Conservation (phyloP, 2,113 vertebrate species). For the Hippolais icterina region DNA sequence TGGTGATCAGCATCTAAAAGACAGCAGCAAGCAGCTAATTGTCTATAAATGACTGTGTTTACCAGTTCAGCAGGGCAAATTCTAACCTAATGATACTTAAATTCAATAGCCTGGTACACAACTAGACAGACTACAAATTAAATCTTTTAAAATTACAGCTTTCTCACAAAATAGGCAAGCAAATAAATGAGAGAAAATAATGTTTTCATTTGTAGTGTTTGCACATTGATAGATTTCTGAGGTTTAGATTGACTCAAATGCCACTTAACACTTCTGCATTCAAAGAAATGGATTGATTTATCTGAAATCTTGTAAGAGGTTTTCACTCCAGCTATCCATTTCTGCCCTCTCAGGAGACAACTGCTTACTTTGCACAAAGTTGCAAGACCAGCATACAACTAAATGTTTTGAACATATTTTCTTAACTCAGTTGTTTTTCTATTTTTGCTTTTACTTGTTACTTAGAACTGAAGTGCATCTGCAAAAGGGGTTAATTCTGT, state of each 20-base stretch:
- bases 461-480: background rate
- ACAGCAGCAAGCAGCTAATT: background rate
- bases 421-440: background rate
- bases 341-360: background rate
- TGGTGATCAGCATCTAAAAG: background rate
- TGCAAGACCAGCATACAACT: background rate
- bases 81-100: background rate
- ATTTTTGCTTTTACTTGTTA: background rate
- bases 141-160: background rate
- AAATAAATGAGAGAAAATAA: background rate
- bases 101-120: background rate
- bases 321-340: background rate
- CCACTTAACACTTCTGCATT: background rate
- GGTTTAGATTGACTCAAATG: background rate
- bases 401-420: background rate
- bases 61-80: background rate
- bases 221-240: background rate
- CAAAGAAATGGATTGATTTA: background rate
- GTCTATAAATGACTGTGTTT: conserved; percentile 6
- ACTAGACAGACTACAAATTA: background rate
- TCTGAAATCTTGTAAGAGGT: background rate
- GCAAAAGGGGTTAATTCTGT: background rate
- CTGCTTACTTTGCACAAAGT: background rate
- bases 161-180: background rate
- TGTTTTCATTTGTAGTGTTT: background rate